A percentile compares a stretch with the other conserved stretches of the same genome.
Evolutionary conservation across 2,888 invertebrate species (phyloP).

Genomic region (Scaptomyza polygonia): DNA sequence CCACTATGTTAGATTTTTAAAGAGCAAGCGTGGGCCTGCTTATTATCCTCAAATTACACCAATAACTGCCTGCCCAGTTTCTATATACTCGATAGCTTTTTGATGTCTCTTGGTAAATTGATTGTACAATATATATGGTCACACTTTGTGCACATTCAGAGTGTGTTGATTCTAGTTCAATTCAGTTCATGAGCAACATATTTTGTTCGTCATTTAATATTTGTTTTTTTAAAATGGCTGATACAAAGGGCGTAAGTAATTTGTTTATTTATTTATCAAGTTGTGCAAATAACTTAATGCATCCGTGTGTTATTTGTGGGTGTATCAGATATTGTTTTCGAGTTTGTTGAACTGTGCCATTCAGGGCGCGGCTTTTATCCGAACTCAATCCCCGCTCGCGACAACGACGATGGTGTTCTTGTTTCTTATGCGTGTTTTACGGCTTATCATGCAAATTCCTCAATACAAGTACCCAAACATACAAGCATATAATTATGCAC

Average conservation of each 20-base stretch:
- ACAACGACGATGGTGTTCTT: conserved; percentile 44
- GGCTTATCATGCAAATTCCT: conserved; percentile 63
- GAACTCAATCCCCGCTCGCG: conserved; percentile 38
- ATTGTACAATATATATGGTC: conserved; percentile 19
- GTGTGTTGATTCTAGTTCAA: conserved; percentile 55
- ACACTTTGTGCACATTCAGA: conserved; percentile 31
- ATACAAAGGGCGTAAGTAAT: conserved; percentile 82
- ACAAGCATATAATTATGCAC: conserved; percentile 1
- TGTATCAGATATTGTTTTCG: neutral
- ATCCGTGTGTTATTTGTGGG: neutral
- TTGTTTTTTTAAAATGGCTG: conserved; percentile 80
- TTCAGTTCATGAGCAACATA: conserved; percentile 65
- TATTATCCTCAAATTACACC: neutral
- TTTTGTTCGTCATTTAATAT: conserved; percentile 74
- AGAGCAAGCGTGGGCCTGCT: neutral
- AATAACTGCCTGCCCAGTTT: neutral
- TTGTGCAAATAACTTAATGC: conserved; percentile 1
- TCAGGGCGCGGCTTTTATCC: conserved; percentile 51
- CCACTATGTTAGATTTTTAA: neutral
- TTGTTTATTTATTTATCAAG: conserved; percentile 22
- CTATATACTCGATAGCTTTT: neutral
- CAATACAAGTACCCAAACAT: conserved; percentile 22
- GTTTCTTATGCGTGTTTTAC: conserved; percentile 34
- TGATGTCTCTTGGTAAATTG: conserved; percentile 11
- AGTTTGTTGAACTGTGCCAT: neutral